Evolutionary conservation across 2,113 vertebrate species (phyloP).

Genomic region (Chroicocephalus ridibundus): DNA sequence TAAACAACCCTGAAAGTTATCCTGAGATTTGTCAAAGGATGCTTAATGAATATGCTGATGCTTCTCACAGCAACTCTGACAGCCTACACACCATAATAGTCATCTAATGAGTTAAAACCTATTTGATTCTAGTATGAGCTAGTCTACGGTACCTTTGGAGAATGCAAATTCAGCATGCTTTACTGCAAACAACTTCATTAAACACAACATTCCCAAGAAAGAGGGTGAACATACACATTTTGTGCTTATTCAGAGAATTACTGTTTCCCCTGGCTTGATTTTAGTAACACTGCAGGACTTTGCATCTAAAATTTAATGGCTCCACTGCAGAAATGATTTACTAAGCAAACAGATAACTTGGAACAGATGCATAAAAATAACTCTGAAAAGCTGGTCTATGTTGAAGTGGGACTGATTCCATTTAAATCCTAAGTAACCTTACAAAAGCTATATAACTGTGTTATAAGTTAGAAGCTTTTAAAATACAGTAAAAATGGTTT

Average conservation of each 20-base stretch:
- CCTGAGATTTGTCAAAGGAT: background rate
- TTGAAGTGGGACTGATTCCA: background rate
- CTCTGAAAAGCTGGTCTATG: background rate
- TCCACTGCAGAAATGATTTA: background rate
- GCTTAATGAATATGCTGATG: background rate
- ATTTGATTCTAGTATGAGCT: background rate
- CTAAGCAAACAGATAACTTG: background rate
- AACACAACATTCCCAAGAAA: background rate
- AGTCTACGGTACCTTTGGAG: background rate
- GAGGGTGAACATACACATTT: background rate
- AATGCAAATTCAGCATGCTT: background rate
- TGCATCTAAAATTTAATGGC: background rate
- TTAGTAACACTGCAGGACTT: background rate
- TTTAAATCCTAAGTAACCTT: background rate
- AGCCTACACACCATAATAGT: rapidly evolving
- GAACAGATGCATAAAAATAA: background rate
- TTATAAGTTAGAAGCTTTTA: background rate
- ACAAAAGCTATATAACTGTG: background rate
- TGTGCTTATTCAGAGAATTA: background rate
- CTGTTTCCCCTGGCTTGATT: background rate
- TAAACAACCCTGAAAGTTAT: background rate
- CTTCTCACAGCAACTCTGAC: background rate
- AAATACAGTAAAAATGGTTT: background rate
- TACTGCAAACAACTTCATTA: background rate
- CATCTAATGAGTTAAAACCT: background rate